Conservation (phyloP, 2,797 vertebrate species). For the Petrocephalus schoutedeni region DNA sequence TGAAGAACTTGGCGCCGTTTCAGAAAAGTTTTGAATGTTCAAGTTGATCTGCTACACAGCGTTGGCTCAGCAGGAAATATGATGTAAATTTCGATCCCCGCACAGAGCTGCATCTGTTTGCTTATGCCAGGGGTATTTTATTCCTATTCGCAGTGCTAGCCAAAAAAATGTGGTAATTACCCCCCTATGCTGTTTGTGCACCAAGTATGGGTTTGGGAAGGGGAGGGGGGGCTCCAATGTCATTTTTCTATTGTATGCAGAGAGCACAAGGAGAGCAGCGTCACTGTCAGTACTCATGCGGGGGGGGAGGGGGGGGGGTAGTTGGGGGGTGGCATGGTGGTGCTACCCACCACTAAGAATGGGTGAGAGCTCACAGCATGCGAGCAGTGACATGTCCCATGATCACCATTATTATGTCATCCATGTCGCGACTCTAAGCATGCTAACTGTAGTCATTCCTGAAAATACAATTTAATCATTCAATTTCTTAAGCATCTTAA, state of each 20-base stretch:
- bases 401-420: not conserved
- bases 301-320: not conserved
- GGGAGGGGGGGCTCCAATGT: not conserved
- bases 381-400: not conserved
- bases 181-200: slow-evolving; percentile 14
- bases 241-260: not conserved
- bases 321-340: no score
- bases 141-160: slow-evolving; percentile 2
- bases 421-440: not conserved
- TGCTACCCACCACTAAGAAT: not conserved
- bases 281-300: not conserved
- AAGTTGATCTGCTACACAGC: slow-evolving; percentile 6
- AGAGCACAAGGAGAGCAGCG: not conserved
- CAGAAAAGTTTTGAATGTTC: slow-evolving; percentile 3
- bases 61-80: slow-evolving; percentile 5
- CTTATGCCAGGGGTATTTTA: slow-evolving; percentile 10
- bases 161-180: slow-evolving; percentile 17
- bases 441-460: not conserved
- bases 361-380: not conserved
- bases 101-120: not conserved
- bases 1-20: not conserved
- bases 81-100: slow-evolving; percentile 2
- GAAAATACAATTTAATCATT: slow-evolving; percentile 2
- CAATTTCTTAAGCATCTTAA: slow-evolving; percentile 11
- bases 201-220: not conserved